Evolutionary conservation across 2,113 vertebrate species (phyloP), one percentile per base, ranked within the genome.

Genomic region (Cryptotis parvus): DNA sequence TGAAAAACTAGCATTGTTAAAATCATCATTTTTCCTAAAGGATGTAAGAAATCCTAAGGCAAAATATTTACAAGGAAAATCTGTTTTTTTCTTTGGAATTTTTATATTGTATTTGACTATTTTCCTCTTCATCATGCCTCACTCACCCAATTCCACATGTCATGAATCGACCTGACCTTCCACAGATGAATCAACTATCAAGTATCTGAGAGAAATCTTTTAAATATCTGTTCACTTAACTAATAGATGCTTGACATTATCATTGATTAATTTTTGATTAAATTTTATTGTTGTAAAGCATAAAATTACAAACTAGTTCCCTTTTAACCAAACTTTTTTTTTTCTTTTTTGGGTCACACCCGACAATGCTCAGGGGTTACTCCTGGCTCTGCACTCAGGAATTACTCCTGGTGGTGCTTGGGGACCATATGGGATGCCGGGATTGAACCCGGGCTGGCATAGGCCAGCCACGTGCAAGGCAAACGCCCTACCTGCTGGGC

Each of bases 61-160:
- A 68, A 94, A 95, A 6, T 93, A 81, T 96, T 68, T 92, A 80
- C 6, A 49, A 84, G 93, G 3, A 74, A 87, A 88, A 80, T 87
- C 74, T 96, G 72, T 94, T 97, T 97, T 92, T 87, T 91, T 58
- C 69, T 61, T 77, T 76, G 55, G 77, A 84, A 87, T 96, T 96
- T 93, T 68, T 33, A 58, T 35, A 68, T 95, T 96, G 95, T 91
- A 92, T 97, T 97, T 96, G 82, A 93, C 90, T 96, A 9, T 96
- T 93, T 93, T 93, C 88, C 73, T 92, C 52, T 86, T 89, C 93
- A 92, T 58, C 65, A 72, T 81, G 41, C 77, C 72, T 94, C 69
- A 78, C 43, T 37, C 89, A 70, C 49, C 41, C 43, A 22, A 66
- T 90, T 58, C 85, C 79, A 89, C 5, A 65, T 94, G 90, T 79